A percentile compares a stretch with the other conserved stretches of the same genome.
These are phyloP conservation scores for Metellina segmentata DNA, from an alignment of 2,888 invertebrate species.

Conservation along the genomic window DNA sequence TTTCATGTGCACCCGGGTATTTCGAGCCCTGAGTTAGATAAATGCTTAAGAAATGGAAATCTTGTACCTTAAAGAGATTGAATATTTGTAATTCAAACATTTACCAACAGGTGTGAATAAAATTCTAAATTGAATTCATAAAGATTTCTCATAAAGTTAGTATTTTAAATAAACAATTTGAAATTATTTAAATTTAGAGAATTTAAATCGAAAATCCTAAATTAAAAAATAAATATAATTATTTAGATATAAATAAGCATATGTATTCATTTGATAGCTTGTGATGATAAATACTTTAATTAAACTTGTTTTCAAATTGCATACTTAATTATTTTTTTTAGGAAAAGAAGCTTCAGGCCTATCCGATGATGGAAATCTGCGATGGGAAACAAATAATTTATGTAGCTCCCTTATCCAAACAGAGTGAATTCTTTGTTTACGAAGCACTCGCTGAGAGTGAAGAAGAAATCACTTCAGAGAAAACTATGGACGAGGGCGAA, in stretches of 20 bases:
- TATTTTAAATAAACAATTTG: neutral
- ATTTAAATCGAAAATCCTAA: neutral
- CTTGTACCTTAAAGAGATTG: no score
- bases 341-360: slow-evolving; percentile 81
- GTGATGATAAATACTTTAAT: neutral
- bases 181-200: neutral
- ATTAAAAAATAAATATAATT: slow-evolving; percentile 39
- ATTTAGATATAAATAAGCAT: neutral
- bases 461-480: slow-evolving; percentile 75
- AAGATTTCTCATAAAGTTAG: no score
- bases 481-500: slow-evolving; percentile 69
- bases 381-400: slow-evolving; percentile 81
- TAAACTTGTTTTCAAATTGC: neutral
- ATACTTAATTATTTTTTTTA: slow-evolving; percentile 73
- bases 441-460: slow-evolving; percentile 79
- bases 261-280: neutral
- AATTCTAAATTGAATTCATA: no score
- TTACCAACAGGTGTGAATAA: no score
- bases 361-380: slow-evolving; percentile 82
- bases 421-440: slow-evolving; percentile 82
- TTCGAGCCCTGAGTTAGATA: no score
- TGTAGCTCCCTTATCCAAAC: slow-evolving; percentile 82
- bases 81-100: no score
- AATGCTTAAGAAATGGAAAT: no score
- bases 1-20: no score